These are phyloP conservation scores for Drosophila nr. medialis DNA, from an alignment of 2,888 invertebrate species.

Conservation along the genomic window DNA sequence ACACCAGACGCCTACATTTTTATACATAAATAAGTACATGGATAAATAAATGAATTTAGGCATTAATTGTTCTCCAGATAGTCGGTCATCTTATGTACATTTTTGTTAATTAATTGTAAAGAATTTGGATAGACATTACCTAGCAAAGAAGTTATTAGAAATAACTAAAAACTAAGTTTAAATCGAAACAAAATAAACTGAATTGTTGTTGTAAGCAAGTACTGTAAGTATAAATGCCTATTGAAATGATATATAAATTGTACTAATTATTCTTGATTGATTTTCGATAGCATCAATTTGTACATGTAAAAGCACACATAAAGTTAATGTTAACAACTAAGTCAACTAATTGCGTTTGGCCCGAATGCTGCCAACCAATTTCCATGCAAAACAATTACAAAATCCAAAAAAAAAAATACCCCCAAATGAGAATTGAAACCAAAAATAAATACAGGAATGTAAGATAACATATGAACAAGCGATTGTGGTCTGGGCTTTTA, in stretches of 20 bases:
- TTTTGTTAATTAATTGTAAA: slow-evolving; percentile 78
- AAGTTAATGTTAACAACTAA: slow-evolving; percentile 62
- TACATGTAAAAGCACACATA: slow-evolving; percentile 73
- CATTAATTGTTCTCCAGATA: slow-evolving; percentile 42
- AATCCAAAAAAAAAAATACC: slow-evolving; percentile 1
- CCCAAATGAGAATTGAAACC: slow-evolving; percentile 22
- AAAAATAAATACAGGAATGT: slow-evolving; percentile 64
- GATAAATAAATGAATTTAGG: slow-evolving; percentile 24
- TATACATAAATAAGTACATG: slow-evolving; percentile 6
- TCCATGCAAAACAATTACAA: slow-evolving; percentile 50
- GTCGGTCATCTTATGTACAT: slow-evolving; percentile 45
- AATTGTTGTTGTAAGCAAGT: slow-evolving; percentile 56
- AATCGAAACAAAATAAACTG: slow-evolving; percentile 40
- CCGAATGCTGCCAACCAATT: slow-evolving; percentile 69
- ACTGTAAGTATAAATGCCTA: slow-evolving; percentile 56
- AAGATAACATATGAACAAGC: slow-evolving; percentile 52
- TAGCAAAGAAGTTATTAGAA: slow-evolving; percentile 72
- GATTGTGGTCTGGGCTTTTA: slow-evolving; percentile 48
- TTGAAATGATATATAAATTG: slow-evolving; percentile 26
- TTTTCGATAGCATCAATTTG: slow-evolving; percentile 65
- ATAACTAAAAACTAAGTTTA: slow-evolving; percentile 73
- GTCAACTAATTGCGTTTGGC: slow-evolving; percentile 45
- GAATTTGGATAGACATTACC: slow-evolving; percentile 43
- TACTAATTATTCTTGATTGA: slow-evolving; percentile 43
- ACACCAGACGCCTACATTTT: slow-evolving; percentile 33